These are phyloP conservation scores for Parazoanthus atlanticus DNA, from an alignment of 92 coral and sea anemone genomes.

Conservation along the genomic window DNA sequence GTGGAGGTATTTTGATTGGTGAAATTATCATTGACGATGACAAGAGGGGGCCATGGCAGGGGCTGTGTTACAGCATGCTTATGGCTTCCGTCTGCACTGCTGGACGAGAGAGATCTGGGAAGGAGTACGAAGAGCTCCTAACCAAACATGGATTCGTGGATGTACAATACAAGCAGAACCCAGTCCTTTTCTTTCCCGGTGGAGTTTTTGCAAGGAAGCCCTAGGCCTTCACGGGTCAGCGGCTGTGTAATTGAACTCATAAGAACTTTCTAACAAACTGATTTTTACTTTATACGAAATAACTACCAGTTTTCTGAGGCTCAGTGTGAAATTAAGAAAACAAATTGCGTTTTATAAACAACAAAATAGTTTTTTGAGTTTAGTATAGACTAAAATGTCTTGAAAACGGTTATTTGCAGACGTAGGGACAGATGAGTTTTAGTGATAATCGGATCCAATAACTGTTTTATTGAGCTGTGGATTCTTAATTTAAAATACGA, in stretches of 20 bases:
- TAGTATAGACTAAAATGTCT: too few relatives aligned
- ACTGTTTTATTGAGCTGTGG: too few relatives aligned
- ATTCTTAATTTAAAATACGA: too few relatives aligned
- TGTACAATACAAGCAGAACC: constrained; percentile 2
- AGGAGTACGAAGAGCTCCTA: not conserved
- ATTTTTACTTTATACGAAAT: too few relatives aligned
- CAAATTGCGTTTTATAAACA: too few relatives aligned
- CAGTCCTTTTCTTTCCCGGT: not conserved
- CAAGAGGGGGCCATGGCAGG: not conserved
- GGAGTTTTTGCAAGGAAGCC: not conserved
- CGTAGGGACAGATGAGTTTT: too few relatives aligned
- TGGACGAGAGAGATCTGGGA: constrained; percentile 10
- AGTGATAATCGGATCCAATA: too few relatives aligned
- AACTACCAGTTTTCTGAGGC: too few relatives aligned
- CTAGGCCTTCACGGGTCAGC: not conserved
- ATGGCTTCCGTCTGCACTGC: constrained; percentile 1
- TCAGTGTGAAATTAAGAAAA: too few relatives aligned
- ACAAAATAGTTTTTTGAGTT: too few relatives aligned
- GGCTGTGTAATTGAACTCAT: not conserved
- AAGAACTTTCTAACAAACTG: too few relatives aligned
- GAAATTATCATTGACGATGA: not conserved
- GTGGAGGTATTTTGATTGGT: constrained; percentile 11
- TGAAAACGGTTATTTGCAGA: too few relatives aligned
- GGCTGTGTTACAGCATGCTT: not conserved
- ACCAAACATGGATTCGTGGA: not conserved